phyloP scores from a whole-genome alignment of 2,888 invertebrate species.

The Nomada lathburiana region DNA sequence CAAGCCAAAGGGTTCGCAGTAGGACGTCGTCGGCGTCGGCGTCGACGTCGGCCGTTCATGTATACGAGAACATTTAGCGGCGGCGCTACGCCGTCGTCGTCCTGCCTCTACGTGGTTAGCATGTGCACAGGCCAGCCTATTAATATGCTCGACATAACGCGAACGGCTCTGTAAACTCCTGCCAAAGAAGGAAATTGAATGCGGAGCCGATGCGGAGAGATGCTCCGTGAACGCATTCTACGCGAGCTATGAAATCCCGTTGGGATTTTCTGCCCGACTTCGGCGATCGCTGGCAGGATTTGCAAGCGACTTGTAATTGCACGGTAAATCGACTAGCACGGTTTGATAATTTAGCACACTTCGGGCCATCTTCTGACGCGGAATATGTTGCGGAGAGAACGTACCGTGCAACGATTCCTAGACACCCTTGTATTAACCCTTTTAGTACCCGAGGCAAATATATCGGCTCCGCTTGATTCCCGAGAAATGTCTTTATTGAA shows the following conservation, averaged over 20 bases:
- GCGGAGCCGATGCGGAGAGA: conserved; percentile 53
- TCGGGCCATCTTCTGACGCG: conserved; percentile 5
- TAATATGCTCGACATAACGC: conserved; percentile 78
- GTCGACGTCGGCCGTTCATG: conserved; percentile 25
- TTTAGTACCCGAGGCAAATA: not conserved
- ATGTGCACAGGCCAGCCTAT: conserved; percentile 70
- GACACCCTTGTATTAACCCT: not conserved
- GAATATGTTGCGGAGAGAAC: not conserved
- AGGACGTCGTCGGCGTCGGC: conserved; percentile 10
- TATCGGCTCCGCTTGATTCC: too few species aligned
- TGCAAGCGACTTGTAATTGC: conserved; percentile 39
- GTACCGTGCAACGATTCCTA: not conserved
- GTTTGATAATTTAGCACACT: conserved; percentile 43
- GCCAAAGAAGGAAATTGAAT: conserved; percentile 81
- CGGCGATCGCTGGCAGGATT: conserved; percentile 38
- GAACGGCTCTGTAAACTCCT: conserved; percentile 74
- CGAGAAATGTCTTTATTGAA: too few species aligned
- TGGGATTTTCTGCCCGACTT: conserved; percentile 33
- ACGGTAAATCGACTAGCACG: conserved; percentile 43
- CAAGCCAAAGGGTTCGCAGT: conserved; percentile 20
- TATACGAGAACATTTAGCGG: conserved; percentile 52
- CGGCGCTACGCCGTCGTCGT: conserved; percentile 31
- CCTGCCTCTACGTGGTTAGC: conserved; percentile 69
- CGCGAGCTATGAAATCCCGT: conserved; percentile 24
- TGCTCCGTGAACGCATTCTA: conserved; percentile 25